phyloP scores from a whole-genome alignment of 2,888 invertebrate species.

The Cerceris rybyensis region DNA sequence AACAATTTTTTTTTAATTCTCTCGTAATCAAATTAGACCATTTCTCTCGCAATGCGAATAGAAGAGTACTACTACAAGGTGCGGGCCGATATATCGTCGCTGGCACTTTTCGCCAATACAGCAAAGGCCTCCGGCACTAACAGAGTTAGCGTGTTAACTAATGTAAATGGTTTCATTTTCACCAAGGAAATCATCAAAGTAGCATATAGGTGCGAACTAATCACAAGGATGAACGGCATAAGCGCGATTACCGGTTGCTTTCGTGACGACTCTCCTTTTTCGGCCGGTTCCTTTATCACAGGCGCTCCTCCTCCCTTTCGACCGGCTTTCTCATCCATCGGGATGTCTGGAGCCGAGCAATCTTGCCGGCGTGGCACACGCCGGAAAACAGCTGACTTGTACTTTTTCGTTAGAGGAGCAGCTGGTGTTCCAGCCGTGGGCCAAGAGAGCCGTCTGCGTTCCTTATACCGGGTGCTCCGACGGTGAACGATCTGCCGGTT shows the following conservation, averaged over 20 bases:
- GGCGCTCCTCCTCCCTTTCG: slow-evolving; percentile 10
- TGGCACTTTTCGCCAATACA: too few relatives aligned
- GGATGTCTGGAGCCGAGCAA: slow-evolving; percentile 46
- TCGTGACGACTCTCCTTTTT: not conserved
- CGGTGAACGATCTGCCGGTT: slow-evolving; percentile 29
- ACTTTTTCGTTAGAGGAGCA: slow-evolving; percentile 68
- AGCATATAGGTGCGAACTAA: too few relatives aligned
- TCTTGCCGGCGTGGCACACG: slow-evolving; percentile 61
- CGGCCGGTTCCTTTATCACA: not conserved
- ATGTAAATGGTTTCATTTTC: too few relatives aligned
- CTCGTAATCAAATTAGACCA: too few relatives aligned
- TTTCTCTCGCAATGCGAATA: too few relatives aligned
- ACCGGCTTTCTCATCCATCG: slow-evolving; percentile 35
- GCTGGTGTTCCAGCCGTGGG: slow-evolving; percentile 62
- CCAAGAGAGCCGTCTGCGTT: slow-evolving; percentile 68
- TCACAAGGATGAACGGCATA: too few relatives aligned
- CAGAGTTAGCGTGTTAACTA: too few relatives aligned
- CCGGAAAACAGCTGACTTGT: slow-evolving; percentile 72
- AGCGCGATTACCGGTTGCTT: not conserved
- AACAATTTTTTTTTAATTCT: too few relatives aligned
- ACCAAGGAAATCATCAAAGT: too few relatives aligned
- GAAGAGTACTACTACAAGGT: too few relatives aligned
- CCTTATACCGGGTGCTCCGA: slow-evolving; percentile 67
- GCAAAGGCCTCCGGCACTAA: too few relatives aligned
- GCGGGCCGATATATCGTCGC: too few relatives aligned